These are phyloP conservation scores for Myrmecophaga tridactyla DNA, from an alignment of 2,113 vertebrate species.

Conservation along the genomic window DNA sequence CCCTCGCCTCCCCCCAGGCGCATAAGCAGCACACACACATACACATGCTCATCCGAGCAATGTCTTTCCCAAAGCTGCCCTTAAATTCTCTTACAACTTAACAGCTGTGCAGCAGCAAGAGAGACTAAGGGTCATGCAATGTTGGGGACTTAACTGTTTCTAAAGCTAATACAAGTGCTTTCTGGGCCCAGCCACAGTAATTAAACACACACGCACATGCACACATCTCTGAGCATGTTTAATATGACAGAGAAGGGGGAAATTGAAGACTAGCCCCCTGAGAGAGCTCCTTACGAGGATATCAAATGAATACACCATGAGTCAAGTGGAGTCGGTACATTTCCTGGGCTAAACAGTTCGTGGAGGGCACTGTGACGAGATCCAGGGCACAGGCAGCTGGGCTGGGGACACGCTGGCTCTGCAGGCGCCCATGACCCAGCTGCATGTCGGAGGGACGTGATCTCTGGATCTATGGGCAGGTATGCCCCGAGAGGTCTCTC, in stretches of 20 bases:
- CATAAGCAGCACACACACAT: not conserved
- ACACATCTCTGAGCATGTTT: not conserved
- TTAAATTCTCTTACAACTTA: slow-evolving; percentile 46
- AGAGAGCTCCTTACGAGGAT: not conserved
- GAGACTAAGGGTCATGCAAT: not conserved
- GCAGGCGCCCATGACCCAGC: not conserved
- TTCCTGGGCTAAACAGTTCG: not conserved
- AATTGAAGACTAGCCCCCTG: not conserved
- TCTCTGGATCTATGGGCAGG: not conserved
- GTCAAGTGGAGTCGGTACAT: not conserved
- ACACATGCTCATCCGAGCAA: not conserved
- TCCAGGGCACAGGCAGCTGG: not conserved
- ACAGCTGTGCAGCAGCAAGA: slow-evolving; percentile 18
- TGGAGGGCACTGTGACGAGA: not conserved
- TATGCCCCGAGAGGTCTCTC: not conserved
- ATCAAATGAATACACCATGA: not conserved
- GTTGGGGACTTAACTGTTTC: not conserved
- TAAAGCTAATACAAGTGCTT: slow-evolving; percentile 35
- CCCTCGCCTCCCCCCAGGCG: not conserved
- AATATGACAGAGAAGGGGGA: not conserved
- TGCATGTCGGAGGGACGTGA: not conserved
- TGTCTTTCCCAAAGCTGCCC: slow-evolving; percentile 53
- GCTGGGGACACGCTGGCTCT: not conserved
- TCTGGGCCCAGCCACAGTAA: slow-evolving; percentile 36
- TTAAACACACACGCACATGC: not conserved